Evolutionary conservation across 2,113 vertebrate genomes (phyloP).

Genomic region (Haplochromis vanheusdeni): DNA sequence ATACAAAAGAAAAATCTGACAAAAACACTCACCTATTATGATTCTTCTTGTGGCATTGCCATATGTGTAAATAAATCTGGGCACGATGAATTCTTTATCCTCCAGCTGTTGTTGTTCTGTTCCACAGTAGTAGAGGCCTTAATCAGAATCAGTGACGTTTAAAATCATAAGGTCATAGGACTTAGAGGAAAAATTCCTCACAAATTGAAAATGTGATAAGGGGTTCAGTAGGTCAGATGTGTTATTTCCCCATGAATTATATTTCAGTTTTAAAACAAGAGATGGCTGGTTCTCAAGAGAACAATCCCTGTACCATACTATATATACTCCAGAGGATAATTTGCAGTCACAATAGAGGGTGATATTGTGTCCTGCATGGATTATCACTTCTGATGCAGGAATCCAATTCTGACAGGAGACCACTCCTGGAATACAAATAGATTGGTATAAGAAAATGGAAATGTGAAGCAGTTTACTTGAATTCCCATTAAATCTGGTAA

Average conservation of each 20-base stretch:
- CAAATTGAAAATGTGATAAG: background rate
- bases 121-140: background rate
- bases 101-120: background rate
- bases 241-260: background rate
- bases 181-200: background rate
- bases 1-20: background rate
- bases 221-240: background rate
- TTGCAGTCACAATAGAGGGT: background rate
- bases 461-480: background rate
- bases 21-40: background rate
- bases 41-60: background rate
- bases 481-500: background rate
- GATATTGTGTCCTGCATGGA: background rate
- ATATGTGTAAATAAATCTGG: background rate
- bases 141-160: background rate
- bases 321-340: background rate
- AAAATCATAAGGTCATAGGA: background rate
- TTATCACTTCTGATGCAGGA: background rate
- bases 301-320: background rate
- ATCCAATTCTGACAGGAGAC: background rate
- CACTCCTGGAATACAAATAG: background rate
- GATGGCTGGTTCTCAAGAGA: background rate
- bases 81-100: background rate
- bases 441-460: background rate
- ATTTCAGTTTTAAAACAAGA: background rate